Evolutionary conservation across 1,140 invertebrate species (phyloP).

Genomic region (Coptotermes formosanus): DNA sequence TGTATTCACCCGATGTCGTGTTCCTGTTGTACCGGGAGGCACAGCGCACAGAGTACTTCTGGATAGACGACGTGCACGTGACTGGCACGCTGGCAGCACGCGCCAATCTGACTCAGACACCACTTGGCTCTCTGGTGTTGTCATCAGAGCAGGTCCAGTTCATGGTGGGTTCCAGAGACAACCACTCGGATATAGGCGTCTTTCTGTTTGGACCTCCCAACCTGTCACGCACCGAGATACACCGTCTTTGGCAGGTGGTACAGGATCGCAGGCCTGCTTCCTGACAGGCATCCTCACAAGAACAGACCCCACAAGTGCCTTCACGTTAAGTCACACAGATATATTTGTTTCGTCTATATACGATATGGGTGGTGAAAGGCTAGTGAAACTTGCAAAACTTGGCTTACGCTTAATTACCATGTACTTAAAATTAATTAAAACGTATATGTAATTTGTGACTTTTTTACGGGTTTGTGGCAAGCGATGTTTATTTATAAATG

Average conservation of each 20-base stretch:
- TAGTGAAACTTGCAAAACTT: neutral
- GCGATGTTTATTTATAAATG: neutral
- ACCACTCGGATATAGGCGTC: neutral
- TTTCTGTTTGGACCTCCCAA: constrained; percentile 34
- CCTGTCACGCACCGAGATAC: constrained; percentile 20
- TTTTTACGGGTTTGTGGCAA: constrained; percentile 5
- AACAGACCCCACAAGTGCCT: neutral
- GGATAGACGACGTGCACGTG: constrained; percentile 83
- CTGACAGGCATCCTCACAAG: neutral
- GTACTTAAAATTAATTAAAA: neutral
- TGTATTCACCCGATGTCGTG: constrained; percentile 70
- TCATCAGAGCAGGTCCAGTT: constrained; percentile 35
- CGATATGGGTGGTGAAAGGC: neutral
- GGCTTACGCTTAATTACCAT: neutral
- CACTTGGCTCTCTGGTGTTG: constrained; percentile 51
- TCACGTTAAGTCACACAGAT: neutral
- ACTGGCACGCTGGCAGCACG: constrained; percentile 69
- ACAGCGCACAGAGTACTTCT: constrained; percentile 67
- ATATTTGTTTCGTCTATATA: neutral
- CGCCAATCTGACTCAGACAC: constrained; percentile 57
- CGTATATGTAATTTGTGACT: neutral
- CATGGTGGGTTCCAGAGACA: neutral
- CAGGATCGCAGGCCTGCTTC: neutral
- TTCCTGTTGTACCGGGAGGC: constrained; percentile 62
- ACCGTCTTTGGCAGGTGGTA: constrained; percentile 28